These are phyloP conservation scores for Acanthosepion pharaonis DNA, from an alignment of 2,888 invertebrate species.

Conservation along the genomic window DNA sequence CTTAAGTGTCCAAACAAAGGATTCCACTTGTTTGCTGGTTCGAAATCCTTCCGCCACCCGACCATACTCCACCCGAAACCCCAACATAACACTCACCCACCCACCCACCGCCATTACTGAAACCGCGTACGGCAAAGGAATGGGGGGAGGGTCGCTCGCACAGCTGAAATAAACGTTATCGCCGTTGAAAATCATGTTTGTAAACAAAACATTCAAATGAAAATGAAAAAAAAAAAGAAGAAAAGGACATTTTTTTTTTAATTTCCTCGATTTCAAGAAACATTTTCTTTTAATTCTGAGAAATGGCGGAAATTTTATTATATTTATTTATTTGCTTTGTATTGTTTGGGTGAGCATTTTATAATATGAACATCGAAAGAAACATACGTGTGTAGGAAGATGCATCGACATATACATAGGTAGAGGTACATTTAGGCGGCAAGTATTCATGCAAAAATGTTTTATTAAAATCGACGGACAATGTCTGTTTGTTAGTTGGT, in stretches of 20 bases:
- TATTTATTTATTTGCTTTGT: too few species aligned
- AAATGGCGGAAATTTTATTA: too few species aligned
- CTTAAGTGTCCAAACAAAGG: constrained; percentile 8
- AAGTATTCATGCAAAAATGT: neutral
- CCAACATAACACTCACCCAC: neutral
- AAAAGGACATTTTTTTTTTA: too few species aligned
- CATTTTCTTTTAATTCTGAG: too few species aligned
- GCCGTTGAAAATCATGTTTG: neutral
- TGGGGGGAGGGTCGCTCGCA: neutral
- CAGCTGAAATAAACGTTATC: neutral
- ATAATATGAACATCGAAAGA: too few species aligned
- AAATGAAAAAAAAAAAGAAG: too few species aligned
- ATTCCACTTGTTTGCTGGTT: neutral
- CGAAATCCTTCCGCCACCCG: neutral
- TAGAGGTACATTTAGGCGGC: neutral
- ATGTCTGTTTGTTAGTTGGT: too few species aligned
- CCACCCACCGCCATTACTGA: neutral
- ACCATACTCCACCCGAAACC: neutral
- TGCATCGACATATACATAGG: neutral
- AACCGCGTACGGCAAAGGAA: neutral
- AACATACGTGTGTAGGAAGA: too few species aligned
- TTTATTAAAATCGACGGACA: too few species aligned
- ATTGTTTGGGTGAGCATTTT: too few species aligned
- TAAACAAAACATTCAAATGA: too few species aligned
- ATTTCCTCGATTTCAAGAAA: too few species aligned